Evolutionary conservation across 53 echinoderm and acorn worm genomes (phyloP), one percentile per base, ranked within the genome.

Genomic region (Paracentrotus lividus): DNA sequence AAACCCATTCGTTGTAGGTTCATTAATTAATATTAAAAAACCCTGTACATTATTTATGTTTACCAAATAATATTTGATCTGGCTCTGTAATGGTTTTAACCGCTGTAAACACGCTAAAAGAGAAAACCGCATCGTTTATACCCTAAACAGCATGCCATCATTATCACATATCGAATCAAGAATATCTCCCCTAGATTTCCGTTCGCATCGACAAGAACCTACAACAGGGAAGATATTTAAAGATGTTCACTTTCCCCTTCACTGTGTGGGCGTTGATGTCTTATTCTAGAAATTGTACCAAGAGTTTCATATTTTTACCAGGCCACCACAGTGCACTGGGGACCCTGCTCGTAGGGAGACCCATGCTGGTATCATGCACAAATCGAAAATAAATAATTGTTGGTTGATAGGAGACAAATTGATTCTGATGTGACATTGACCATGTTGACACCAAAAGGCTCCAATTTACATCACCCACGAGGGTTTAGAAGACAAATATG

Each of bases 381-480:
- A 42, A n/a, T 57, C 65, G 64, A 58, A 61, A 88, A 61, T 24
- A 89, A 89, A 89, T 89, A 89, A 58, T 89, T 61, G 89, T 40
- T 61, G 43, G 60, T 44, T 64, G n/a, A 90, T 69, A 47, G 34
- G 49, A 90, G 90, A 90, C 90, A 90, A 90, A 90, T 90, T 90
- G 90, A 69, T 68, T 90, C 13, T 90, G 90, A 90, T 72, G 90
- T 90, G 90, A n/a, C 90, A 90, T 72, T 90, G 90, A 90, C 90
- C 90, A 90, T 45, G 72, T 53, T 90, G 90, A 90, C 90, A 90
- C 90, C 69, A 72, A 45, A 58, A 43, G 49, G 43, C 68, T 72
- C 90, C 49, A 32, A 90, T 68, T 90, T 72, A 66, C 90, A 90
- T 90, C 90, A 89, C 89, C 89, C 89, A 89, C 89, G 89, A 81